These are phyloP conservation scores for Cryptocephalus moraei DNA, from an alignment of 2,888 invertebrate species.

Conservation along the genomic window DNA sequence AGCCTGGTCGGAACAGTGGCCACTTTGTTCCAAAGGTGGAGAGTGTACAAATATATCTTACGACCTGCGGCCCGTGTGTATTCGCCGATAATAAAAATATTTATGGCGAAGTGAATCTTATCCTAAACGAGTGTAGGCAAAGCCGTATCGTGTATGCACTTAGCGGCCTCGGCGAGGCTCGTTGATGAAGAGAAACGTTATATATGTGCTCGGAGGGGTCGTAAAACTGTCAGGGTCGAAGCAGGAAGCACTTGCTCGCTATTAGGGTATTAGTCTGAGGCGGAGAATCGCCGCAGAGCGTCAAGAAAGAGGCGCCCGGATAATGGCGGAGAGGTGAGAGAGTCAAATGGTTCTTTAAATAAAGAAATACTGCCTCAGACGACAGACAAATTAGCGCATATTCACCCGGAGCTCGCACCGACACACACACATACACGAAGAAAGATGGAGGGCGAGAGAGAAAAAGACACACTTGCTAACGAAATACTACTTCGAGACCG, in stretches of 20 bases:
- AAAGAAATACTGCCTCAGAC: conserved; percentile 37
- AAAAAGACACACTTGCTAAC: conserved; percentile 23
- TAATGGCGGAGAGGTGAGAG: conserved; percentile 34
- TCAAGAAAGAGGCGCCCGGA: conserved; percentile 20
- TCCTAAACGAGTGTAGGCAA: no score
- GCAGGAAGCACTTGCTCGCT: conserved; percentile 30
- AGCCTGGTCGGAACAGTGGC: no score
- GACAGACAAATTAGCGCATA: conserved; percentile 38
- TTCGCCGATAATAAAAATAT: no score
- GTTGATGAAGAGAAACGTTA: conserved; percentile 35
- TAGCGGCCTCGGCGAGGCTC: conserved; percentile 1
- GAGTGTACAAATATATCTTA: no score
- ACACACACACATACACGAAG: conserved; percentile 10
- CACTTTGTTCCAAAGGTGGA: no score
- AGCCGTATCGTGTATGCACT: not conserved
- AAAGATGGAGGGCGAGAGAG: conserved; percentile 18
- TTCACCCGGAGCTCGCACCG: conserved; percentile 12
- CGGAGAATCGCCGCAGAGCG: conserved; percentile 28
- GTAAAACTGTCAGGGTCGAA: conserved; percentile 33
- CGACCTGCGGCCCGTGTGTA: no score
- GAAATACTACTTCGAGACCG: conserved; percentile 25
- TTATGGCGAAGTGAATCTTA: no score
- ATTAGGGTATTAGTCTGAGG: conserved; percentile 28
- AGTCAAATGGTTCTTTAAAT: conserved; percentile 38
- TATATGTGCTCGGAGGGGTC: conserved; percentile 26